These are phyloP conservation scores for Phalera bucephala DNA, from an alignment of 2,888 invertebrate genomes.

Conservation along the genomic window DNA sequence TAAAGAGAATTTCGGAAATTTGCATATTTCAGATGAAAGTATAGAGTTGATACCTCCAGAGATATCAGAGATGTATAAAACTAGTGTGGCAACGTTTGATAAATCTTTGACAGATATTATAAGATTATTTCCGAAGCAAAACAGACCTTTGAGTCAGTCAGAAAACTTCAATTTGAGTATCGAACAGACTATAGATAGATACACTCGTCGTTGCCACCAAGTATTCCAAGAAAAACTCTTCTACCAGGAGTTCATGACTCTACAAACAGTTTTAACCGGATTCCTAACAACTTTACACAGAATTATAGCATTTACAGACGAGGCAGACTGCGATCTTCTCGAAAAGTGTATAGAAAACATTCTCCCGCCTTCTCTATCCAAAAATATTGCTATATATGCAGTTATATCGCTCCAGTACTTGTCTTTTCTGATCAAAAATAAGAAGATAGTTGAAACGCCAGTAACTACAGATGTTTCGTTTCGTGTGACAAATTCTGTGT, in stretches of 20 bases:
- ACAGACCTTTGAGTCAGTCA: slow-evolving; percentile 72
- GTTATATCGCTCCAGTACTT: slow-evolving; percentile 75
- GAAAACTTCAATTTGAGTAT: slow-evolving; percentile 68
- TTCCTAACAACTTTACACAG: slow-evolving; percentile 55
- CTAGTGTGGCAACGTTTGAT: slow-evolving; percentile 55
- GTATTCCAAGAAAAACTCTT: slow-evolving; percentile 77
- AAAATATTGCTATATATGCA: slow-evolving; percentile 65
- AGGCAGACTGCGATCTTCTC: slow-evolving; percentile 65
- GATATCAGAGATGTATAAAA: slow-evolving; percentile 59
- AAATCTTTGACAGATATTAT: slow-evolving; percentile 65
- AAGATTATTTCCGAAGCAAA: slow-evolving; percentile 72
- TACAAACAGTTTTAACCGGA: slow-evolving; percentile 64
- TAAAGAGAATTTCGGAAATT: slow-evolving; percentile 64
- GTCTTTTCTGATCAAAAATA: slow-evolving; percentile 76
- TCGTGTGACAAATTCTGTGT: slow-evolving; percentile 45
- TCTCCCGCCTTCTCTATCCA: slow-evolving; percentile 54
- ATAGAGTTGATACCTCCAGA: slow-evolving; percentile 60
- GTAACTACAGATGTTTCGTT: slow-evolving; percentile 71
- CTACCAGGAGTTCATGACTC: slow-evolving; percentile 67
- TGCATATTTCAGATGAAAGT: slow-evolving; percentile 66
- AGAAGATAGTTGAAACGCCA: slow-evolving; percentile 71
- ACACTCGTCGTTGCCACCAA: slow-evolving; percentile 73
- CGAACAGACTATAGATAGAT: slow-evolving; percentile 73
- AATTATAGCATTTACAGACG: slow-evolving; percentile 56
- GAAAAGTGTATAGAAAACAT: slow-evolving; percentile 71